Evolutionary conservation across 2,797 vertebrate genomes (phyloP).

Genomic region (Hippoglossus hippoglossus): DNA sequence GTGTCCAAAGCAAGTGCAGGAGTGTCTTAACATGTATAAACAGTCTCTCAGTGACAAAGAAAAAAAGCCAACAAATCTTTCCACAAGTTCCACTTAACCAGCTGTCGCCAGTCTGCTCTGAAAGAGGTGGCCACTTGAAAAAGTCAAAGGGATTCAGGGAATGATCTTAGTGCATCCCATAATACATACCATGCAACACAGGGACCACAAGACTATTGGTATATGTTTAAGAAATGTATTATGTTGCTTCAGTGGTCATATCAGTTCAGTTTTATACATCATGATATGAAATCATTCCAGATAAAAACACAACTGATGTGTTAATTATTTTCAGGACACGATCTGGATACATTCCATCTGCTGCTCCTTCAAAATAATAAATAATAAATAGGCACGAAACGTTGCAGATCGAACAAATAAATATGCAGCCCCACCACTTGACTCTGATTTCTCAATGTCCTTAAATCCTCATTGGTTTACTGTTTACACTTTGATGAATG

Average conservation of each 20-base stretch:
- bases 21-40: not conserved
- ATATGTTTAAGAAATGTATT: too few species aligned
- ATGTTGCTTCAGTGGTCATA: not conserved
- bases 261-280: not conserved
- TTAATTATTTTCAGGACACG: too few species aligned
- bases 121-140: slow-evolving; percentile 19
- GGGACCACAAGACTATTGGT: too few species aligned
- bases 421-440: slow-evolving; percentile 8
- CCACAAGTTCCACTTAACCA: slow-evolving; percentile 26
- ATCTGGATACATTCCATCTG: too few species aligned
- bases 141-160: not conserved
- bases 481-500: slow-evolving; percentile 61
- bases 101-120: slow-evolving; percentile 6
- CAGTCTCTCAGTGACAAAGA: slow-evolving; percentile 9
- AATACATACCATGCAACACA: not conserved
- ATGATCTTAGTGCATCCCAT: not conserved
- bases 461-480: slow-evolving; percentile 32
- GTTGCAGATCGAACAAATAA: slow-evolving; percentile 15
- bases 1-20: slow-evolving; percentile 10
- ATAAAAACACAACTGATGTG: too few species aligned
- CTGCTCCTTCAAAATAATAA: too few species aligned
- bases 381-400: not conserved
- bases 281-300: too few species aligned
- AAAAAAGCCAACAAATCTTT: slow-evolving; percentile 20
- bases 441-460: slow-evolving; percentile 25